phyloP scores from a whole-genome alignment of 2,797 vertebrate species.

The Amazonetta brasiliensis region DNA sequence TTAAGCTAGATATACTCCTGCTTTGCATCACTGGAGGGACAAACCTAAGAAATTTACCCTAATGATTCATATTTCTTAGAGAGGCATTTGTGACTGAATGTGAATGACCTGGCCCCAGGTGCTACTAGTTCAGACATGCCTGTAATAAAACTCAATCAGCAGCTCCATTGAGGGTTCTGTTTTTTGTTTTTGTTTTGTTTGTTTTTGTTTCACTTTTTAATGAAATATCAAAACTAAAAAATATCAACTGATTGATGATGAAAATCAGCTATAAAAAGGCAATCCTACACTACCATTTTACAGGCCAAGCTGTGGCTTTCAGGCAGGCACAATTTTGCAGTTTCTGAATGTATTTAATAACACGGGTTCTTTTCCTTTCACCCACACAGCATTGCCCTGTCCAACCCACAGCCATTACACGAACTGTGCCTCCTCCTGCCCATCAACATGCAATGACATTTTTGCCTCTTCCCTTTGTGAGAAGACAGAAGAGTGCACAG shows the following conservation, averaged over 20 bases:
- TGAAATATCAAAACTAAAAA: background rate
- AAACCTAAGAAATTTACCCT: background rate
- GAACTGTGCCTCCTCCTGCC: constrained; percentile 81
- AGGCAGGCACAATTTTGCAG: background rate
- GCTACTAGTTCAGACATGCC: background rate
- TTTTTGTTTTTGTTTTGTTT: background rate
- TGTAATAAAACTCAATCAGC: background rate
- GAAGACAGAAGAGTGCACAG: constrained; percentile 70
- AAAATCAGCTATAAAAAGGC: background rate
- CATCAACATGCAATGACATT: constrained; percentile 82
- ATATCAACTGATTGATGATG: background rate
- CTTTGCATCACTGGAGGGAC: background rate
- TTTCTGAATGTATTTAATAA: background rate
- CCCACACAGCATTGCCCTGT: constrained; percentile 79
- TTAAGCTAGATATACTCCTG: background rate
- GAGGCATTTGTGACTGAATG: background rate
- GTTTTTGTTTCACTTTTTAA: background rate
- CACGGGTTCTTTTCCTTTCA: background rate
- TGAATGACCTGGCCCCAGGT: background rate
- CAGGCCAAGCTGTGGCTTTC: background rate
- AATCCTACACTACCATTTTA: background rate
- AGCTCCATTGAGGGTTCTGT: background rate
- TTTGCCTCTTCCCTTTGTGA: constrained; percentile 79
- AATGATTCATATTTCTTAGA: background rate
- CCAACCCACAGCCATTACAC: constrained; percentile 82